Percentiles rank a stretch among this genome's conserved stretches.
phyloP scores from a whole-genome alignment of 1,140 invertebrate species.

The Carposina sasakii region DNA sequence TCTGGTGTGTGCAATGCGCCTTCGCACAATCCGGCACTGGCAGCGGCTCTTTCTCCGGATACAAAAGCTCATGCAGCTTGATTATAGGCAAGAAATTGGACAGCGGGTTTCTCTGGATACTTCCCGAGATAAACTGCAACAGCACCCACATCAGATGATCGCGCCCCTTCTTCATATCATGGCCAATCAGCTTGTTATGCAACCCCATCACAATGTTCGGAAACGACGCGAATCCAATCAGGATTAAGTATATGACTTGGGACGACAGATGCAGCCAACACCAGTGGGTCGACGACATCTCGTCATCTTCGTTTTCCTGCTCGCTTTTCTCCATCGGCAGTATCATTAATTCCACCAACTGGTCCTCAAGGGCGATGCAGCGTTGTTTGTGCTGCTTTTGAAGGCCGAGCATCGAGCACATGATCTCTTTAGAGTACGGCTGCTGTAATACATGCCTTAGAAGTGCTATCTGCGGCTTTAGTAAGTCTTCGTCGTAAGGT shows the following conservation, averaged over 20 bases:
- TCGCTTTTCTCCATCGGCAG: conserved; percentile 94
- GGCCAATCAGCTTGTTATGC: conserved; percentile 87
- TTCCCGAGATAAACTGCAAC: conserved; percentile 97
- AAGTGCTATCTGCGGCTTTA: conserved; percentile 90
- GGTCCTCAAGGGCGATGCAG: conserved; percentile 92
- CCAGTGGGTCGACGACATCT: conserved; percentile 83
- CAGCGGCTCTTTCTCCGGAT: conserved; percentile 92
- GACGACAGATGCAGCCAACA: conserved; percentile 95
- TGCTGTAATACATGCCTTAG: conserved; percentile 94
- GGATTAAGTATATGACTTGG: conserved; percentile 95
- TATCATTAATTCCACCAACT: conserved; percentile 93
- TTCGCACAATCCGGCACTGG: conserved; percentile 92
- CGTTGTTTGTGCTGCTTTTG: conserved; percentile 95
- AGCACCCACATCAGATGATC: conserved; percentile 98
- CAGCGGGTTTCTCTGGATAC: conserved; percentile 94
- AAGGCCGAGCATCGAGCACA: conserved; percentile 93
- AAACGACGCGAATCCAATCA: conserved; percentile 95
- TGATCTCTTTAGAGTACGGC: conserved; percentile 96
- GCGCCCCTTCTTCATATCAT: conserved; percentile 89
- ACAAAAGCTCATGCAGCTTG: conserved; percentile 92
- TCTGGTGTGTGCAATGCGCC: conserved; percentile 89
- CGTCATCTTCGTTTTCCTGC: conserved; percentile 75
- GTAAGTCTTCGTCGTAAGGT: conserved; percentile 92
- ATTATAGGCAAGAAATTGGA: conserved; percentile 93
- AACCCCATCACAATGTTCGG: conserved; percentile 92